These are phyloP conservation scores for Hyperoplus immaculatus DNA, from an alignment of 2,797 vertebrate species.

Conservation along the genomic window DNA sequence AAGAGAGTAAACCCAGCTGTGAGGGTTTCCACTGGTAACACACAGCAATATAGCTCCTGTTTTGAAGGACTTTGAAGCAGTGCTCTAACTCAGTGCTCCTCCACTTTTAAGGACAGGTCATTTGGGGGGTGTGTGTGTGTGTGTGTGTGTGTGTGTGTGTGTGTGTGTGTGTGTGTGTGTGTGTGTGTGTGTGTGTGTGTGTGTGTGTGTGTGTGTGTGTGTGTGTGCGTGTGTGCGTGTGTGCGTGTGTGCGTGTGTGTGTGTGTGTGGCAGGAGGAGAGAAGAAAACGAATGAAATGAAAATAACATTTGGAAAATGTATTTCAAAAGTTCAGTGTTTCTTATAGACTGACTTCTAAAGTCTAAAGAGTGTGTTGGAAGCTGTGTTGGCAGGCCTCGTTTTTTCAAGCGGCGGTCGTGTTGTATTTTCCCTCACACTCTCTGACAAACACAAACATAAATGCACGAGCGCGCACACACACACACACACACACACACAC, in stretches of 20 bases:
- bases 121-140: not conserved
- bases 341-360: not conserved
- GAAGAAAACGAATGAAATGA: not conserved
- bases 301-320: not conserved
- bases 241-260: too few species aligned
- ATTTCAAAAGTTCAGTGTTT: not conserved
- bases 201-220: too few species aligned
- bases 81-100: slow-evolving; percentile 1
- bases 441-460: too few species aligned
- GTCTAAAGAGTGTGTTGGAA: not conserved
- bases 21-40: not conserved
- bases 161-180: too few species aligned
- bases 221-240: too few species aligned
- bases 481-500: slow-evolving; percentile 5
- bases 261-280: too few species aligned
- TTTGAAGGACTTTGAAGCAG: slow-evolving; percentile 3
- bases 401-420: not conserved
- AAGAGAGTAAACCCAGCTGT: slow-evolving; percentile 8
- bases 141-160: too few species aligned
- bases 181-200: too few species aligned
- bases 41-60: not conserved
- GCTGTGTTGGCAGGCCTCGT: not conserved
- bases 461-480: too few species aligned
- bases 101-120: not conserved
- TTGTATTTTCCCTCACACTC: slow-evolving; percentile 1